These are phyloP conservation scores for Acropternis orthonyx DNA, from an alignment of 2,797 vertebrate genomes.

Conservation along the genomic window DNA sequence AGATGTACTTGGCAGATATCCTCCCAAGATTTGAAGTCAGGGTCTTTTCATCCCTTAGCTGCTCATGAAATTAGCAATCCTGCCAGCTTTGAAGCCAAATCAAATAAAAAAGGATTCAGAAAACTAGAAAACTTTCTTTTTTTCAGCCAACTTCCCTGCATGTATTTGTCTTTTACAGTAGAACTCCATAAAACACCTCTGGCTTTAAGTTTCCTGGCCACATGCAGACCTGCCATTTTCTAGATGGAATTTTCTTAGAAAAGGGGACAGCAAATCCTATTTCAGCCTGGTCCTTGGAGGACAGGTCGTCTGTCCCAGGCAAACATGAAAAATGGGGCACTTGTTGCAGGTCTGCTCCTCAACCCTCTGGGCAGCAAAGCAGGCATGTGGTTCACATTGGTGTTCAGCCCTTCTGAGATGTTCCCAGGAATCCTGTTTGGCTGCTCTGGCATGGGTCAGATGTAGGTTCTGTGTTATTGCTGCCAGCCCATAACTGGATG, in stretches of 20 bases:
- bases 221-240: background rate
- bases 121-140: background rate
- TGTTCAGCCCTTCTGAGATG: background rate
- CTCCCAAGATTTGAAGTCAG: constrained; percentile 1
- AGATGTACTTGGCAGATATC: constrained; percentile 46
- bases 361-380: background rate
- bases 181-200: background rate
- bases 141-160: background rate
- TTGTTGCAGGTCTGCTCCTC: background rate
- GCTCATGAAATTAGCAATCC: background rate
- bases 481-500: background rate
- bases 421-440: background rate
- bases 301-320: background rate
- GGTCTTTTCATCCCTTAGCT: background rate
- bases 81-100: constrained; percentile 10
- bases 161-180: background rate
- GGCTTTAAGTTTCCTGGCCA: background rate
- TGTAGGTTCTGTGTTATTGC: background rate
- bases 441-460: background rate
- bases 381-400: background rate
- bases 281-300: background rate
- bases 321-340: background rate
- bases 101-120: background rate
- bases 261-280: background rate
- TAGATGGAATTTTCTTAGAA: background rate